These are phyloP conservation scores for Nautilus pompilius DNA, from an alignment of 1,140 invertebrate species.

Conservation along the genomic window DNA sequence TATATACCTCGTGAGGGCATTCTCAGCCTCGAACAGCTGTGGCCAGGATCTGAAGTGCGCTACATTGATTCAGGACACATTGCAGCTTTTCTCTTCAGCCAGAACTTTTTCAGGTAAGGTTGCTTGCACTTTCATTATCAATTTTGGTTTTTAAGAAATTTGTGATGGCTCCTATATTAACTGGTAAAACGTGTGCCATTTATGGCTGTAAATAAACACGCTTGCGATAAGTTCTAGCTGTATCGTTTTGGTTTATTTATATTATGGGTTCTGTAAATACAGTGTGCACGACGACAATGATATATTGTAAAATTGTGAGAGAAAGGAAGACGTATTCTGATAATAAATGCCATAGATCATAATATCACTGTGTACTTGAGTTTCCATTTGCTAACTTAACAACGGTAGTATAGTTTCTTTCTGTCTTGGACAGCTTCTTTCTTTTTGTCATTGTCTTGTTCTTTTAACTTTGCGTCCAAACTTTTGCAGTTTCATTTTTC, in stretches of 20 bases:
- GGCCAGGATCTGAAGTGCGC: slow-evolving; percentile 85
- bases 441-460: no score
- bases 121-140: not conserved
- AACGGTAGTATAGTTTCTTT: no score
- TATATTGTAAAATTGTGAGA: no score
- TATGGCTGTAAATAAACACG: not conserved
- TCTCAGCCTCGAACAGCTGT: slow-evolving; percentile 78
- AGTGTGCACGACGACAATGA: no score
- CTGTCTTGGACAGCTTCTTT: no score
- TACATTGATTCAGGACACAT: slow-evolving; percentile 86
- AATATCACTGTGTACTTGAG: no score
- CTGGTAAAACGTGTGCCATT: not conserved
- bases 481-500: no score
- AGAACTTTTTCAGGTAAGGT: slow-evolving; percentile 79
- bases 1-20: slow-evolving; percentile 87
- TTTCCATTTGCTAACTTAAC: no score
- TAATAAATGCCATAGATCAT: no score
- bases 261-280: not conserved
- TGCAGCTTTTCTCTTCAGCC: slow-evolving; percentile 81
- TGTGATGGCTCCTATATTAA: not conserved
- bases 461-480: no score
- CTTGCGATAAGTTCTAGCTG: not conserved
- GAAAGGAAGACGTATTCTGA: no score
- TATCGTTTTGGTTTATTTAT: not conserved
- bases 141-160: not conserved